Evolutionary conservation across 2,888 invertebrate genomes (phyloP), one percentile per base, ranked within the genome.

Genomic region (Apamea crenata): DNA sequence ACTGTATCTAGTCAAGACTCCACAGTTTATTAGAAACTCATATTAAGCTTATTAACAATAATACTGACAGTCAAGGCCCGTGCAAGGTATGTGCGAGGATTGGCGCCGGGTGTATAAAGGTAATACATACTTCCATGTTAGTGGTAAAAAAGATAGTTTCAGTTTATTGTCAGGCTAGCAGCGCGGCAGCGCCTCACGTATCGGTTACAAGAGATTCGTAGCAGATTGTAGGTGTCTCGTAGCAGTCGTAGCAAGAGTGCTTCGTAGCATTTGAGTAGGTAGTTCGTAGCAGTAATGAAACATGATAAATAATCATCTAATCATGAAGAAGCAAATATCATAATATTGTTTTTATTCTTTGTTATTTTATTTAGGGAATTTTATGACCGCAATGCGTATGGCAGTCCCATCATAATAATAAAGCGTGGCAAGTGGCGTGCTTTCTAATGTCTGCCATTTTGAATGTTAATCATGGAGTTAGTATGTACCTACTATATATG

Each of bases 181-280:
- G 59, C 25, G 25, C n/a, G 40, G 18, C 4, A 32, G 59, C 25
- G 25, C n/a, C 10, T 71, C n/a, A 56, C 6, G n/a, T 61, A 25
- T 32, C 10, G 25, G 68, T 40, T 36, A n/a, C 0, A 63, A 29
- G 7, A 36, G 14, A 63, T n/a, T 80, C 40, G 47, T 40, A 56
- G 32, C 40, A 47, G 56, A 21, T 50, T 16, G 2, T 18, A 36
- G 16, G 7, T 29, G 14, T 2, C 7, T 50, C 66, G 83, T 80
- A 80, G 50, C 50, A 40, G 50, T 44, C 50, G 78, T 78, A 67
- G 80, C 77, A 82, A 16, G 0, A 14, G 14, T 29, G 5, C 1
- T 21, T 53, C 67, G 50, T 63, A 74, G 50, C 29, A 36, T 53
- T 68, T 40, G 6, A 25, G 10, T 47, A 56, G 25, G 4, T 66